Conservation (phyloP, 1,140 invertebrate genomes). For the Octopus sinensis region DNA sequence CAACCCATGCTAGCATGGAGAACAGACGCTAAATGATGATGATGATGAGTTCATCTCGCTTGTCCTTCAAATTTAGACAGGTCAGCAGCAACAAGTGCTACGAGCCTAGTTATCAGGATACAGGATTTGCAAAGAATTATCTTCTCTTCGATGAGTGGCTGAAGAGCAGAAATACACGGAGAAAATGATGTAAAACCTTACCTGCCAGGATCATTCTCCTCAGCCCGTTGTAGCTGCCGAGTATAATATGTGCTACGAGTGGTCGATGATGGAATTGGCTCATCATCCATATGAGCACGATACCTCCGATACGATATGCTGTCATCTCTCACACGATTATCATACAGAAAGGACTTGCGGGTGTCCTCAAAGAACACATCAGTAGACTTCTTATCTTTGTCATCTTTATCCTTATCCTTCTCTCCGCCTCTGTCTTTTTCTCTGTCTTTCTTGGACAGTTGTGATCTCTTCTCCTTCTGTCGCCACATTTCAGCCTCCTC, state of each 20-base stretch:
- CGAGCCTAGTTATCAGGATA: too few species aligned
- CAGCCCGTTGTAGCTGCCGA: conserved; percentile 37
- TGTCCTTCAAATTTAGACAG: too few species aligned
- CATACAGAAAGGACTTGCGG: conserved; percentile 32
- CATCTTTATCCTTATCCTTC: conserved; percentile 23
- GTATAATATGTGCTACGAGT: conserved; percentile 28
- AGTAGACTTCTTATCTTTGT: conserved; percentile 19
- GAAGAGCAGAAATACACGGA: too few species aligned
- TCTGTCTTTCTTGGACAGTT: background rate
- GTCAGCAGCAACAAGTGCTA: too few species aligned
- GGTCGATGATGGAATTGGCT: conserved; percentile 12
- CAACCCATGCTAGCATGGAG: too few species aligned
- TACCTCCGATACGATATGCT: conserved; percentile 19
- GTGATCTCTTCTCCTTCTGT: conserved; percentile 26
- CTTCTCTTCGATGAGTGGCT: too few species aligned
- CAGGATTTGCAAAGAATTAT: too few species aligned
- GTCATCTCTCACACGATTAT: conserved; percentile 29
- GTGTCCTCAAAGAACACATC: conserved; percentile 32
- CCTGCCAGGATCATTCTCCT: conserved; percentile 39
- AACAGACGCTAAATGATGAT: too few species aligned
- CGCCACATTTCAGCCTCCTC: conserved; percentile 56
- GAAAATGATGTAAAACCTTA: background rate
- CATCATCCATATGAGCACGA: conserved; percentile 38
- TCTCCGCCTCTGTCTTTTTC: background rate
- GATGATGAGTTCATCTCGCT: too few species aligned